Evolutionary conservation across 1,140 invertebrate genomes (phyloP).

Genomic region (Chironomus striatipennis): DNA sequence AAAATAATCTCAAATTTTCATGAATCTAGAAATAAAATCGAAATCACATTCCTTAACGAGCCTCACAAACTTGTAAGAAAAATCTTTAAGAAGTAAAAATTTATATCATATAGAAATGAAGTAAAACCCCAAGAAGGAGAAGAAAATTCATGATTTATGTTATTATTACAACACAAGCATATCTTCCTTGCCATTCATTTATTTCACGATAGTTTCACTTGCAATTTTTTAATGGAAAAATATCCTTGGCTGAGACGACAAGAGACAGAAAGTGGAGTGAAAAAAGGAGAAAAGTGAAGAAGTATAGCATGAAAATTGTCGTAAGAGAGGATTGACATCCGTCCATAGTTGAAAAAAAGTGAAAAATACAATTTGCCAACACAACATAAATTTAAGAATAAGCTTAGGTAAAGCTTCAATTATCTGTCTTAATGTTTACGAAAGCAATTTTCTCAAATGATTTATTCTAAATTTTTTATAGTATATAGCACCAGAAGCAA

Average conservation of each 20-base stretch:
- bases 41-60: too few relatives aligned
- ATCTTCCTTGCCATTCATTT: neutral
- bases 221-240: neutral
- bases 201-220: neutral
- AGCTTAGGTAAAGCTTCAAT: neutral
- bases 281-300: too few relatives aligned
- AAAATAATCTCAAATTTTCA: too few relatives aligned
- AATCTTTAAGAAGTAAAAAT: too few relatives aligned
- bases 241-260: neutral
- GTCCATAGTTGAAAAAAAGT: neutral
- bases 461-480: neutral
- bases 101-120: too few relatives aligned
- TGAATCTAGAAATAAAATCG: too few relatives aligned
- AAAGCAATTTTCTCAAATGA: neutral
- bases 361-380: neutral
- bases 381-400: neutral
- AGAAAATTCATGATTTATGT: neutral
- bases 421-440: conserved; percentile 7
- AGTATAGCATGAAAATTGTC: neutral
- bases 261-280: too few relatives aligned
- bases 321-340: neutral
- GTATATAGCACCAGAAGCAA: too few relatives aligned
- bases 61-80: too few relatives aligned
- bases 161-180: neutral
- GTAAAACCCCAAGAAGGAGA: neutral